Evolutionary conservation across 2,888 invertebrate species (phyloP), one percentile per base, ranked within the genome.

Genomic region (Heliconius charithonia): DNA sequence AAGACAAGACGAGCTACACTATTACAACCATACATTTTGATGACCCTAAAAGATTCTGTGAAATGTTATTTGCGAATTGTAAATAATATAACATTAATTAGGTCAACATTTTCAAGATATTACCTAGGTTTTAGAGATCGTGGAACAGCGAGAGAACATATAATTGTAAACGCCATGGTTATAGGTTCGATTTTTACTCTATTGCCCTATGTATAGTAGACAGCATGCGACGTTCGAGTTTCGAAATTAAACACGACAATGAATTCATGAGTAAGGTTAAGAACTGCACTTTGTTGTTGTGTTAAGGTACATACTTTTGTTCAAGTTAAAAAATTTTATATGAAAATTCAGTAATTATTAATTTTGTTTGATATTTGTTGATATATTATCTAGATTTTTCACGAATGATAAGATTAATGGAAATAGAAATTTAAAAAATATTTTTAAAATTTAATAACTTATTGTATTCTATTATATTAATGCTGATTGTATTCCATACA

Each of bases 1-100:
- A 72, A 74, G 74, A 80, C 73, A 74, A 76, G 62, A 29, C 25
- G 9, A 22, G 37, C 74, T 63, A 41, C 27, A 63, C 27, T 74
- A 63, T 63, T 19, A 62, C 19, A 41, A 45, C 27, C 41, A 12
- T 45, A 25, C 19, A 63, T 27, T 41, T 63, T 65, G 41, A 63
- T 62, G 25, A 4, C 25, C 25, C 10, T 62, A 25, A 41, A n/a
- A 62, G n/a, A 41, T 41, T 73, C 32, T 16, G 19, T 73, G 27
- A 73, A 41, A 62, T 62, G 6, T 62, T 62, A 29, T 71, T 70
- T 51, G 19, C 3, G 1, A 29, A 56, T 19, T n/a, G n/a, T 10
- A 51, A 51, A 19, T 51, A n/a, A 59, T 3, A 59, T 59, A n/a
- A 59, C 10, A n/a, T 59, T 59, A n/a, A 10, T 59, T 59, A 59